phyloP scores from a whole-genome alignment of 2,888 invertebrate genomes.

The Choristoneura rosaceana region DNA sequence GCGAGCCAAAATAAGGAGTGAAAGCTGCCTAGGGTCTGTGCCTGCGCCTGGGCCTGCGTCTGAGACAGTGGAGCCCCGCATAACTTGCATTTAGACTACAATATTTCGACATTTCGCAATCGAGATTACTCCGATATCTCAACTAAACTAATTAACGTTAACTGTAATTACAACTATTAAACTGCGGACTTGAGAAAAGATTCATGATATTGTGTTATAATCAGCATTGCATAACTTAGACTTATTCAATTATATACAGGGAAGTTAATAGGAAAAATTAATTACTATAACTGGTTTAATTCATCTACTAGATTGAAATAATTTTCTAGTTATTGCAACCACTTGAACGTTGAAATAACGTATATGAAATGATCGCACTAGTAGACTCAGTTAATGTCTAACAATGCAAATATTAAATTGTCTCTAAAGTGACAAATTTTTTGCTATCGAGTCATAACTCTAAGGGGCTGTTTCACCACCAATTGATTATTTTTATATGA shows the following conservation, averaged over 20 bases:
- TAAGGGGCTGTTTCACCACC: too few species aligned
- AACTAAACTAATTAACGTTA: conserved; percentile 43
- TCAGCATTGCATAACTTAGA: not conserved
- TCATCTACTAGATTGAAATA: not conserved
- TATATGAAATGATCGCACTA: not conserved
- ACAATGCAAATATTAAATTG: too few species aligned
- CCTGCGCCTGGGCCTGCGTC: conserved; percentile 47
- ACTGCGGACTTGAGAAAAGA: conserved; percentile 22
- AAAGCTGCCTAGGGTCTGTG: conserved; percentile 55
- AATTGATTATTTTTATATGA: too few species aligned
- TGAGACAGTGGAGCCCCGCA: conserved; percentile 44
- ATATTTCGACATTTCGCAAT: conserved; percentile 66
- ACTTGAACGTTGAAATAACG: not conserved
- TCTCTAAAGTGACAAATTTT: too few species aligned
- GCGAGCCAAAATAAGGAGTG: conserved; percentile 64
- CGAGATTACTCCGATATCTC: conserved; percentile 54
- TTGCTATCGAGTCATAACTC: too few species aligned
- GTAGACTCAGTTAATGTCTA: too few species aligned
- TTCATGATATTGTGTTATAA: not conserved
- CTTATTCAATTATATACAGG: not conserved
- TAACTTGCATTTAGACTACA: conserved; percentile 60
- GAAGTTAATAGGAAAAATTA: not conserved
- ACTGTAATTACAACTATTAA: conserved; percentile 23
- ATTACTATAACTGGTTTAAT: not conserved
- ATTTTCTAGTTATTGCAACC: not conserved